Evolutionary conservation across 2,113 vertebrate genomes (phyloP).

Genomic region (Arvicanthis niloticus): DNA sequence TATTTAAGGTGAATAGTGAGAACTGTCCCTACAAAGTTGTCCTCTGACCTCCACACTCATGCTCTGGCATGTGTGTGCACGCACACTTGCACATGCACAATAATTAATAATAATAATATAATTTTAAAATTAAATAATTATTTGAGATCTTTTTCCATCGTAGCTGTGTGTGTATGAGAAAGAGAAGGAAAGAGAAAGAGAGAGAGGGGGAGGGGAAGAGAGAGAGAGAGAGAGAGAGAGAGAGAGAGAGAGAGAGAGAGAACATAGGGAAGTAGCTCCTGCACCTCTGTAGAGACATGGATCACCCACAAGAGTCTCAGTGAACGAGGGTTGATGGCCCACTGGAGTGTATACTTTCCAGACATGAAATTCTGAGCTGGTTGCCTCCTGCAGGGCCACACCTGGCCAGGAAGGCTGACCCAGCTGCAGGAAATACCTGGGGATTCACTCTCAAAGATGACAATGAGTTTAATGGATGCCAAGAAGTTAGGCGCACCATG

Average conservation of each 20-base stretch:
- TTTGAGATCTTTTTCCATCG: background rate
- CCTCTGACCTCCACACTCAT: background rate
- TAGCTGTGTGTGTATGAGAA: background rate
- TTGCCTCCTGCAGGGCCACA: conserved; percentile 32
- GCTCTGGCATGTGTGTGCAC: background rate
- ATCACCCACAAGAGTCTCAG: background rate
- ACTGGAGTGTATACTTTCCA: background rate
- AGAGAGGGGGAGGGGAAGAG: no score
- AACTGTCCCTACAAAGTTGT: no score
- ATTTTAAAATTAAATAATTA: background rate
- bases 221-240: no score
- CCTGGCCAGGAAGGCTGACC: conserved; percentile 47
- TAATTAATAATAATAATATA: background rate
- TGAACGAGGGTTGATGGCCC: background rate
- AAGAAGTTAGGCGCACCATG: background rate
- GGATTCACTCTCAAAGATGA: conserved; percentile 33
- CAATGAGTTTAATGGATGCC: conserved; percentile 31
- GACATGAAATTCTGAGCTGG: conserved; percentile 38
- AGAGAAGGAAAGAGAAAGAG: no score
- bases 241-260: no score
- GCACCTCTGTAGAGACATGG: background rate
- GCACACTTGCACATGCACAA: rapidly evolving
- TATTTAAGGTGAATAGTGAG: background rate
- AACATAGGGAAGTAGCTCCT: background rate
- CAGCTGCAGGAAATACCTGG: conserved; percentile 35